Percentiles rank a stretch among this genome's conserved stretches.
phyloP scores from a whole-genome alignment of 1,140 invertebrate genomes.

The Anagrus nilaparvatae region DNA sequence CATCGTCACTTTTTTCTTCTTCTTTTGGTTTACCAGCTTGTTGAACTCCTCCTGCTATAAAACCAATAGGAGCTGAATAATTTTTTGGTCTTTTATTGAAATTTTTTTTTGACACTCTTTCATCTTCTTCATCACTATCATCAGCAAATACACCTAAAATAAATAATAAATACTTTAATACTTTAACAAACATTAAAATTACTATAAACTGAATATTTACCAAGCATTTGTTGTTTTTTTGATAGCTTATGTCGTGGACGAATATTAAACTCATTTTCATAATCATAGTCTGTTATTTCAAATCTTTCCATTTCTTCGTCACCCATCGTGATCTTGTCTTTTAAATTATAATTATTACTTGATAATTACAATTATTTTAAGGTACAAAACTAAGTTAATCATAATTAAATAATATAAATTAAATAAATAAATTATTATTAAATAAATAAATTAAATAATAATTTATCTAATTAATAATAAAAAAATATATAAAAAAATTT shows the following conservation, averaged over 20 bases:
- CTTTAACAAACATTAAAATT: too few species aligned
- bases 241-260: slow-evolving; percentile 56
- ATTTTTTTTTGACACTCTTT: too few species aligned
- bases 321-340: too few species aligned
- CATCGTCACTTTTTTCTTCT: slow-evolving; percentile 38
- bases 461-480: too few species aligned
- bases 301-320: slow-evolving; percentile 86
- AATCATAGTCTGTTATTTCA: slow-evolving; percentile 87
- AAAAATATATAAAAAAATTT: too few species aligned
- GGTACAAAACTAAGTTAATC: too few species aligned
- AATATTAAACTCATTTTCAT: slow-evolving; percentile 85
- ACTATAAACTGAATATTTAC: slow-evolving; percentile 46
- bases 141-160: slow-evolving; percentile 78
- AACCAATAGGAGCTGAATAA: slow-evolving; percentile 73
- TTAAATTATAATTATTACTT: too few species aligned
- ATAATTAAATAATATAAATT: too few species aligned
- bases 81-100: slow-evolving; percentile 51
- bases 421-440: too few species aligned
- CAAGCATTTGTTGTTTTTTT: slow-evolving; percentile 89
- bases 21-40: slow-evolving; percentile 68
- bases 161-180: too few species aligned
- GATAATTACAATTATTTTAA: too few species aligned
- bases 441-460: too few species aligned
- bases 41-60: slow-evolving; percentile 85
- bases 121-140: slow-evolving; percentile 73